Evolutionary conservation across 1,140 invertebrate genomes (phyloP), one percentile per base, ranked within the genome.

Genomic region (Ylistrum balloti): DNA sequence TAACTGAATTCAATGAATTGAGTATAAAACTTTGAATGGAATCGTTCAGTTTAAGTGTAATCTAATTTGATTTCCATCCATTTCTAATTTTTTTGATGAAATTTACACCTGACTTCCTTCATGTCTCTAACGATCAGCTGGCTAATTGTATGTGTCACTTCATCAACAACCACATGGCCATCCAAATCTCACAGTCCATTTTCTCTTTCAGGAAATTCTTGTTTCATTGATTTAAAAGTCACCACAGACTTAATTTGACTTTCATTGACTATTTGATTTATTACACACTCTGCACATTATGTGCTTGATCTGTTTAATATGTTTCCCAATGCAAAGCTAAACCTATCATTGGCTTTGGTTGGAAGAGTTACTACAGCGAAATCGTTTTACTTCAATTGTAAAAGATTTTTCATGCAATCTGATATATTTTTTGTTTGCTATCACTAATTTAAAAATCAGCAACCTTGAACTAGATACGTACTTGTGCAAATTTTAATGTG

Each of bases 21-120:
- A 20, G 45, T 20, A 56, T 56, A 56, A 56, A 56, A 56, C 45
- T 11, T 22, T 56, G 17, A 56, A 56, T 56, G 45, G 45, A 56
- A 15, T 56, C 22, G 17, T 56, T 56, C 45, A 22, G 20, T 56
- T 56, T 56, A 7, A 56, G 45, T 56, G 45, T 56, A 56, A 56
- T 56, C 45, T 56, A 56, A 20, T 56, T 56, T 56, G 45, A 56
- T 56, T 56, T 56, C 45, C 9, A 56, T 56, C 45, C 45, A 56
- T 56, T 56, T 56, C 45, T 56, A 20, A 20, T 56, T 56, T 56
- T 56, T 56, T 15, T 41, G 7, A 22, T 56, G 22, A 56, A 56
- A 22, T 56, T 20, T 56, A 56, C 45, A 56, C 45, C 45, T 56
- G 45, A 56, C 22, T 56, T 56, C 45, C 45, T 20, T 11, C 9